Evolutionary conservation across 2,113 vertebrate species (phyloP).

Genomic region (Lophius piscatorius): DNA sequence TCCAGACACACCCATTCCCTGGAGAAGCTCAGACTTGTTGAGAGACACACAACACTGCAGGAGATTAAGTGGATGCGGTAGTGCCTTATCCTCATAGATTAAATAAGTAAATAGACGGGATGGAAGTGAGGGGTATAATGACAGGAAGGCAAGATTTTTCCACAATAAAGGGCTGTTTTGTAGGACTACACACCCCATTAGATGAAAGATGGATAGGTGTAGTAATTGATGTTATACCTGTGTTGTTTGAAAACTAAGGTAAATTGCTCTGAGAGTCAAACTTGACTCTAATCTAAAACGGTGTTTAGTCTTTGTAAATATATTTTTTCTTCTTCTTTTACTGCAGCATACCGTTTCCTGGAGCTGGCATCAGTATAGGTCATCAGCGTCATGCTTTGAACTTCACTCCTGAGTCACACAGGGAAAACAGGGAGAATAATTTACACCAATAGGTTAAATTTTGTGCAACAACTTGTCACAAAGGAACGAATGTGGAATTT

Average conservation of each 20-base stretch:
- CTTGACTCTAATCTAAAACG: background rate
- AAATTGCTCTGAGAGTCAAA: background rate
- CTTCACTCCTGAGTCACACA: conserved; percentile 3
- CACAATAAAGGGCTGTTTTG: background rate
- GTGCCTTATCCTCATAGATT: conserved; percentile 23
- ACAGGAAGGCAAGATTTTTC: conserved; percentile 15
- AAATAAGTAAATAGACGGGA: conserved; percentile 36
- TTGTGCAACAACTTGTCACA: conserved; percentile 42
- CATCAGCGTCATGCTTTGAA: background rate
- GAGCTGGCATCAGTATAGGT: conserved; percentile 1
- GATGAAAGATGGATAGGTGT: background rate
- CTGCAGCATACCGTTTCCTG: background rate
- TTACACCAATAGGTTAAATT: conserved; percentile 7
- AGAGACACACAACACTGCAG: conserved; percentile 36
- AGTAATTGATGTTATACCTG: background rate
- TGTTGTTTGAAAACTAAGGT: background rate
- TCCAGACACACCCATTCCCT: conserved; percentile 55
- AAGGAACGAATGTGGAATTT: conserved; percentile 47
- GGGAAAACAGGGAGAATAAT: conserved; percentile 19
- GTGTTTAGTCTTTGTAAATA: too few relatives aligned
- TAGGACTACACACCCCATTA: background rate
- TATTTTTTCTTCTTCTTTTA: background rate
- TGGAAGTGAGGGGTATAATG: conserved; percentile 21
- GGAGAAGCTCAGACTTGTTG: conserved; percentile 63
- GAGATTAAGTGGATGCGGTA: conserved; percentile 28